Base-by-base conservation (phyloP, 1,140 invertebrate genomes). In the Tetragnatha versicolor region DNA sequence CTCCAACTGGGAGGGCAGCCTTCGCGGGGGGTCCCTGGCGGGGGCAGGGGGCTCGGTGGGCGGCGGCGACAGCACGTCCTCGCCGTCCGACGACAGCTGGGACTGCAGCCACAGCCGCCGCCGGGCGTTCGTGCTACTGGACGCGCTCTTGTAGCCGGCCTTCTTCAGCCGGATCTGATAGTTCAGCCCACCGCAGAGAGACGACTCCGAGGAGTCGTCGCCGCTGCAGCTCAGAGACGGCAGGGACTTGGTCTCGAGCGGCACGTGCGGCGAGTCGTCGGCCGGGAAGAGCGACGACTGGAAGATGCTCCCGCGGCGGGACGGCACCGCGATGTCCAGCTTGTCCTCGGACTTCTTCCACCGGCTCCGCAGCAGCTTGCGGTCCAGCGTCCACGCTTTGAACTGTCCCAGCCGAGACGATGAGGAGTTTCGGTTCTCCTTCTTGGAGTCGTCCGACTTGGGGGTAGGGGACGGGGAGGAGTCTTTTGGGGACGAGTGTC, bases 361-460 rank as follows among this genome's bases (percentile, higher is more conserved):
- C 33, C 65, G 39, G 51, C 60, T 80, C 53, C 70, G 12, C 51
- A 80, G 29, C 70, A 81, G 37, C 39, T 80, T 81, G 17, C 78
- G 68, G 66, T 81, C 81, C 27, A 81, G 45, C 12, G 81, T 81
- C 81, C 81, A 81, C 12, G 81, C 81, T 53, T 81, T 81, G 27
- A 81, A 80, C 29, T 81, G 81, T 1, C 69, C 63, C 10, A 81
- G 25, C 37, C 49, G 53, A n/a, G 77, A 79, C 29, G 65, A 22
- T 33, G 61, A 65, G 35, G 66, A 35, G 12, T 63, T 61, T 14
- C 72, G 37, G 17, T 9, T 61, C 39, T 75, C 72, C 55, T 77
- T 77, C 22, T 77, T 77, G 17, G 45, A 45, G n/a, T 77, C 73
- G 2, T 77, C 73, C 27, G 68, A 20, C 10, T 47, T 27, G 4